These are phyloP conservation scores for Chromobotia macracanthus DNA, from an alignment of 2,797 vertebrate species.

Conservation along the genomic window DNA sequence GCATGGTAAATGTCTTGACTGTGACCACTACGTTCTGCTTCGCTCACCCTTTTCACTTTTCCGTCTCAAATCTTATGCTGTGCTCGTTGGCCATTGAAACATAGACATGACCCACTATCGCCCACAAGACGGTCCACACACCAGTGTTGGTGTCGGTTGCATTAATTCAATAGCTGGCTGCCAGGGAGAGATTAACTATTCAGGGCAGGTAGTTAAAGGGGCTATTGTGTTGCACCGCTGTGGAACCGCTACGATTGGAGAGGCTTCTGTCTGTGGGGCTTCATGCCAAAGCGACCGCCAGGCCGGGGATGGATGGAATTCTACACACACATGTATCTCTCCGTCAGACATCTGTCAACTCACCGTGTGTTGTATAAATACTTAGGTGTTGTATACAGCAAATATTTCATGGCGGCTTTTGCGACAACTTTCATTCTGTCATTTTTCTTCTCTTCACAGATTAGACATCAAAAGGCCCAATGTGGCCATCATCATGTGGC, in stretches of 20 bases:
- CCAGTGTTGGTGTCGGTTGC: slow-evolving; percentile 77
- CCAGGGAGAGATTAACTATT: slow-evolving; percentile 81
- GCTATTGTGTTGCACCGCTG: slow-evolving; percentile 78
- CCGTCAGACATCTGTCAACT: slow-evolving; percentile 39
- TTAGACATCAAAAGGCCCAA: slow-evolving; percentile 42
- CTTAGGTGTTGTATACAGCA: background rate
- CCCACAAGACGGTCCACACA: slow-evolving; percentile 59
- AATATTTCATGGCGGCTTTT: slow-evolving; percentile 7
- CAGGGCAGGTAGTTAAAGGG: slow-evolving; percentile 80
- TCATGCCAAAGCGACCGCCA: slow-evolving; percentile 72
- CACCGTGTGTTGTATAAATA: slow-evolving; percentile 25
- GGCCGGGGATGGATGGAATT: slow-evolving; percentile 45
- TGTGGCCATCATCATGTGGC: slow-evolving; percentile 64
- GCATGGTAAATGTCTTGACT: background rate
- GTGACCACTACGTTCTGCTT: background rate
- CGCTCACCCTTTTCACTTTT: slow-evolving; percentile 21
- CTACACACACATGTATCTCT: slow-evolving; percentile 36
- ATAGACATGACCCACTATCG: slow-evolving; percentile 41
- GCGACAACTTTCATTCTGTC: too few relatives aligned
- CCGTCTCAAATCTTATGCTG: slow-evolving; percentile 19
- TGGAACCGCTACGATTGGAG: slow-evolving; percentile 73
- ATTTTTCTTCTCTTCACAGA: slow-evolving; percentile 55
- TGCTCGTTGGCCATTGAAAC: slow-evolving; percentile 36
- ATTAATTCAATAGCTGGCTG: slow-evolving; percentile 80
- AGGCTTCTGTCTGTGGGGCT: slow-evolving; percentile 72